Conservation (phyloP, 2,113 vertebrate species). For the Parotia lawesii region DNA sequence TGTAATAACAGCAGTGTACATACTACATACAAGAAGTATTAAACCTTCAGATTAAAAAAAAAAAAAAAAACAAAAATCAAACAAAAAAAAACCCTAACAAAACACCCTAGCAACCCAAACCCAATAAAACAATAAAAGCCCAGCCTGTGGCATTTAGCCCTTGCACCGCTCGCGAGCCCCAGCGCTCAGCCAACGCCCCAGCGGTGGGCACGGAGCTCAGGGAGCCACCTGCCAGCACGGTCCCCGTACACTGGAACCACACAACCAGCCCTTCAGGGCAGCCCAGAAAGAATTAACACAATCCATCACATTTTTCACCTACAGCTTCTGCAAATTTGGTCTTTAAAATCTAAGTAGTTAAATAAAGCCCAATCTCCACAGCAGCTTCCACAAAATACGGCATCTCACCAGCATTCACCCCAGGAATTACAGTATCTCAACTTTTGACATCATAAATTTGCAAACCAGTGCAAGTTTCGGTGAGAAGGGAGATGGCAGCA, state of each 20-base stretch:
- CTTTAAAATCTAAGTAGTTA: not conserved
- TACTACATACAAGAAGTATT: not conserved
- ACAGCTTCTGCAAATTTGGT: not conserved
- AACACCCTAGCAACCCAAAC: not conserved
- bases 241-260: not conserved
- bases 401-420: fast-evolving
- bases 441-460: too few species aligned
- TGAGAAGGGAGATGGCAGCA: not conserved
- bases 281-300: not conserved
- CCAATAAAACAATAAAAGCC: not conserved
- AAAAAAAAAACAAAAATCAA: not conserved
- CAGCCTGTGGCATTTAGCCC: not conserved
- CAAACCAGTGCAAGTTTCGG: not conserved
- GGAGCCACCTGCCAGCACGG: not conserved
- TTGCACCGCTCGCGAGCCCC: fast-evolving
- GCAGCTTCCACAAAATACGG: fast-evolving
- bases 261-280: not conserved
- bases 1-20: not conserved
- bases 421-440: not conserved
- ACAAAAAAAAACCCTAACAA: not conserved
- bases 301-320: not conserved
- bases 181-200: fast-evolving
- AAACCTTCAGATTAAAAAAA: not conserved
- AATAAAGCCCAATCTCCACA: not conserved
- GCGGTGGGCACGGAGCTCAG: not conserved